Evolutionary conservation across 2,113 vertebrate species (phyloP), one percentile per base, ranked within the genome.

Genomic region (Labeo rohita): DNA sequence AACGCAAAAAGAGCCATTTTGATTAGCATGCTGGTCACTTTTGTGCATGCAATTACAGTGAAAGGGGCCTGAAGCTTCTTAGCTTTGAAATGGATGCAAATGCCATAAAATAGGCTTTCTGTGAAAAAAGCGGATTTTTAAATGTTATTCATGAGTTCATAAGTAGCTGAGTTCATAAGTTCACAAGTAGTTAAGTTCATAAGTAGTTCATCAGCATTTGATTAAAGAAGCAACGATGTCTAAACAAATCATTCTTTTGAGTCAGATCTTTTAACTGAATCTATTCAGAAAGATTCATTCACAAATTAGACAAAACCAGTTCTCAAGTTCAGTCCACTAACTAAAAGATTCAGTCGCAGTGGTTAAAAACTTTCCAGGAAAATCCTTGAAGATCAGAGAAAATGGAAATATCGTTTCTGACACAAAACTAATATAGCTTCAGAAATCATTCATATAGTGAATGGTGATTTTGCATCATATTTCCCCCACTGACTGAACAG

Each of bases 241-340:
- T 15, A 5, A 74, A 74, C 5, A 49, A 49, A 49, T 49, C 21
- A 11, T 66, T 39, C 39, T 39, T 39, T 66, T 6, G 11, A 66
- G 56, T n/a, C 2, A 0, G 12, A 28, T 75, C 6, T 13, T 75
- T 74, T 49, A 11, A 75, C 15, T 75, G 5, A 49, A 49, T 13
- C 10, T 49, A n/a, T 75, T 75, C 72, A 75, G 72, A 74, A 74
- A 8, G 21, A 49, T 74, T 13, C 21, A 74, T 74, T 74, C 3
- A 74, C 45, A 47, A n/a, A 74, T 47, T 6, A 47, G 39, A 74
- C 18, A 47, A 73, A 73, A 73, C 18, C 21, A 3, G 2, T 23
- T 47, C 21, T 47, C 10, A 23, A n/a, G 36, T 70, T 43, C 7
- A 70, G 39, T 18, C 16, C 36, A 70, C 15, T 43, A 16, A 18